Evolutionary conservation across 2,797 vertebrate species (phyloP), one percentile per base, ranked within the genome.

Genomic region (Manis javanica): DNA sequence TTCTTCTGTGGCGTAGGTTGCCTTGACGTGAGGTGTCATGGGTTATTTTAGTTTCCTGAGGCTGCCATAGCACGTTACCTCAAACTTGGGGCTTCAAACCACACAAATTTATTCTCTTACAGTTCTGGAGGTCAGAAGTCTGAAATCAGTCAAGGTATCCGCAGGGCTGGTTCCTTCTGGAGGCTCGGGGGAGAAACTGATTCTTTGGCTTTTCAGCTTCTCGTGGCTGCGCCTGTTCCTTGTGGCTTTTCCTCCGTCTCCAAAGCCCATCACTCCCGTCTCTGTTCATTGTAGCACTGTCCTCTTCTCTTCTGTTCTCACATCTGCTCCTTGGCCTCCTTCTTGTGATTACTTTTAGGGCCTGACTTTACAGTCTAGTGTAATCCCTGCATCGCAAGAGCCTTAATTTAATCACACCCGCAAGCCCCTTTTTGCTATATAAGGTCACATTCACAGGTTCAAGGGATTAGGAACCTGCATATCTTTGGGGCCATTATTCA

Each of bases 351-450:
- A 51, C 53, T 9, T 26, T 53, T 42, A 39, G 42, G 72, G 14
- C 83, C 55, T 15, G 8, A 78, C 34, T 18, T 5, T 37, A 4
- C 34, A 29, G 66, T 23, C 74, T 64, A 34, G 51, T 19, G 14
- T 34, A 31, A 42, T 34, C 75, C 51, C 23, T 31, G 2, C n/a
- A n/a, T 51, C 88, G 72, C 53, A 3, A 9, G 75, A 23, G 24
- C 69, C 61, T 83, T 55, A 3, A 37, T 37, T 55, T 42, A 31
- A 59, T 68, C 75, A 34, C 29, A 53, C 63, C 61, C 68, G 14
- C 84, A 49, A 86, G 34, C n/a, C 61, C 18, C 23, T 61, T 82
- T 46, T 94, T 72, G 55, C 87, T 69, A 6, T 77, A 57, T 31
- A 85, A 77, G 81, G 89, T 57, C 49, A 57, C 15, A 3, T 39